Percentiles rank a stretch among this genome's conserved stretches.
These are phyloP conservation scores for Amazona guildingii DNA, from an alignment of 2,113 vertebrate species.

Conservation along the genomic window DNA sequence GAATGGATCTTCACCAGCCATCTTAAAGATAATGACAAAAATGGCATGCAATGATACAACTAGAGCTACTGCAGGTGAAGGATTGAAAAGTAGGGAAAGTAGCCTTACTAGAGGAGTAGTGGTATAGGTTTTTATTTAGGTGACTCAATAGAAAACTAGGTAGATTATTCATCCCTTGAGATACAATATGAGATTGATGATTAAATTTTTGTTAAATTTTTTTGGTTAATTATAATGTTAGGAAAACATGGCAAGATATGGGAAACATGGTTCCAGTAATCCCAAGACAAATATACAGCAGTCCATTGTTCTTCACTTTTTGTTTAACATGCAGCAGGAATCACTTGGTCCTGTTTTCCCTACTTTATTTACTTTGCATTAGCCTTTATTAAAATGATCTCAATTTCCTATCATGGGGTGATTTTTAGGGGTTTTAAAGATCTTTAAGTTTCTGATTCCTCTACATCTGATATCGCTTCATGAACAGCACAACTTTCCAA, in stretches of 20 bases:
- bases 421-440: background rate
- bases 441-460: background rate
- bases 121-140: background rate
- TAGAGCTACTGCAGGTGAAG: background rate
- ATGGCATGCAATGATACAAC: background rate
- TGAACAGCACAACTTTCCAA: background rate
- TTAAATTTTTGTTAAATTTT: background rate
- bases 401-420: background rate
- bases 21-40: background rate
- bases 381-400: background rate
- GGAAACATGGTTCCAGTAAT: background rate
- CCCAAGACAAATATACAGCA: background rate
- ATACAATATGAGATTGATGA: background rate
- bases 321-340: background rate
- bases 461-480: slow-evolving; percentile 11
- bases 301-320: background rate
- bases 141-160: background rate
- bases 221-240: background rate
- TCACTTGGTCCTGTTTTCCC: background rate
- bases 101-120: background rate
- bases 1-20: background rate
- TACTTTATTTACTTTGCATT: background rate
- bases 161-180: background rate
- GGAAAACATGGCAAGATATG: background rate
- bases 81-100: background rate